Conservation (phyloP, 1,140 invertebrate species). For the Drosophila nannoptera region DNA sequence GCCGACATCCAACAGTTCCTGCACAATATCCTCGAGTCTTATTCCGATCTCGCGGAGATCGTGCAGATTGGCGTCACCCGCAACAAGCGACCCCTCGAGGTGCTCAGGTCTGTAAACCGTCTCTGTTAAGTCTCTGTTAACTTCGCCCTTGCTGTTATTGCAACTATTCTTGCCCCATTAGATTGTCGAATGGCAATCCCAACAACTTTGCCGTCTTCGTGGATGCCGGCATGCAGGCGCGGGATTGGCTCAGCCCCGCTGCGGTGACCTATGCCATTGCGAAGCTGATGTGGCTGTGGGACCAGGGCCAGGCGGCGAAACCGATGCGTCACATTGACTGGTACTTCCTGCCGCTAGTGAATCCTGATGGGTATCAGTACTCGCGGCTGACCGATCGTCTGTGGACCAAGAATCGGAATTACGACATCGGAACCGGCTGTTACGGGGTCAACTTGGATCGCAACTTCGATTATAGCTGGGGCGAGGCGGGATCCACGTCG, state of each 20-base stretch:
- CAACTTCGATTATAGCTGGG: conserved; percentile 90
- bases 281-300: conserved; percentile 85
- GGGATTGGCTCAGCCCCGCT: conserved; percentile 93
- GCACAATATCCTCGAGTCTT: conserved; percentile 83
- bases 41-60: conserved; percentile 83
- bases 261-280: conserved; percentile 88
- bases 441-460: conserved; percentile 89
- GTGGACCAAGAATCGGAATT: conserved; percentile 86
- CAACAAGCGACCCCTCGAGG: conserved; percentile 85
- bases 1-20: conserved; percentile 84
- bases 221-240: conserved; percentile 87
- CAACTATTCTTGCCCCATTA: conserved; percentile 39
- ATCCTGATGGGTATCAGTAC: conserved; percentile 88
- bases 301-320: conserved; percentile 77
- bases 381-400: conserved; percentile 82
- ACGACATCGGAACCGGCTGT: conserved; percentile 83
- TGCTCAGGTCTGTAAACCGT: conserved; percentile 78
- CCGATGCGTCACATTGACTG: conserved; percentile 88
- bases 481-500: conserved; percentile 85
- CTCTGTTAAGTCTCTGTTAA: neutral
- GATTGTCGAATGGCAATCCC: conserved; percentile 83
- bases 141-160: neutral
- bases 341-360: conserved; percentile 85
- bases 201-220: conserved; percentile 83
- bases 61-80: conserved; percentile 85